Conservation (phyloP, 2,113 vertebrate species). For the Phaethornis superciliosus region DNA sequence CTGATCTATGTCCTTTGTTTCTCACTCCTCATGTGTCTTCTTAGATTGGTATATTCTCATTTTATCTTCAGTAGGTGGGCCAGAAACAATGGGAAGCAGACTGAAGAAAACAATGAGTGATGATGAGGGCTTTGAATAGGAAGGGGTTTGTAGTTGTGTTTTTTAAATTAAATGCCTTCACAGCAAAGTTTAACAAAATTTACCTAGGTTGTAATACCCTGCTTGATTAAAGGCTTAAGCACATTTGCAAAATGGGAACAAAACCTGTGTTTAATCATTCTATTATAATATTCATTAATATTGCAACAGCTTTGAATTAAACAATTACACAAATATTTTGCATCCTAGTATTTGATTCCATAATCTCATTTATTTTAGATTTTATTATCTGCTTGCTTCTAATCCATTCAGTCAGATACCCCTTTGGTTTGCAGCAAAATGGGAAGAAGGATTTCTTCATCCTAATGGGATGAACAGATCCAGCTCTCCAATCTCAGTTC, state of each 20-base stretch:
- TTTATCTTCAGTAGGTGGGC: not conserved
- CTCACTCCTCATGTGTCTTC: not conserved
- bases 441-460: conserved; percentile 31
- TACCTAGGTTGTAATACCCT: not conserved
- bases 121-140: conserved; percentile 3
- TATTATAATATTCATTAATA: conserved; percentile 60
- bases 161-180: conserved; percentile 30
- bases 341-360: conserved; percentile 27
- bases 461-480: conserved; percentile 22
- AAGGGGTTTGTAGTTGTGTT: not conserved
- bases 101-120: not conserved
- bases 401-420: conserved; percentile 32
- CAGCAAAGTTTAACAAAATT: conserved; percentile 26
- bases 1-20: not conserved
- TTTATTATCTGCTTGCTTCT: conserved; percentile 58
- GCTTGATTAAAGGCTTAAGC: conserved; percentile 52
- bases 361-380: conserved; percentile 52
- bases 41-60: not conserved
- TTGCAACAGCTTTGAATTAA: conserved; percentile 50
- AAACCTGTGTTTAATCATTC: conserved; percentile 52
- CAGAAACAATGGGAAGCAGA: not conserved
- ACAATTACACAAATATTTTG: conserved; percentile 70
- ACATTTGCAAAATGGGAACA: conserved; percentile 48
- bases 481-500: not conserved
- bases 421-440: conserved; percentile 9